These are phyloP conservation scores for Adelges cooleyi DNA, from an alignment of 1,140 invertebrate species.

Conservation along the genomic window DNA sequence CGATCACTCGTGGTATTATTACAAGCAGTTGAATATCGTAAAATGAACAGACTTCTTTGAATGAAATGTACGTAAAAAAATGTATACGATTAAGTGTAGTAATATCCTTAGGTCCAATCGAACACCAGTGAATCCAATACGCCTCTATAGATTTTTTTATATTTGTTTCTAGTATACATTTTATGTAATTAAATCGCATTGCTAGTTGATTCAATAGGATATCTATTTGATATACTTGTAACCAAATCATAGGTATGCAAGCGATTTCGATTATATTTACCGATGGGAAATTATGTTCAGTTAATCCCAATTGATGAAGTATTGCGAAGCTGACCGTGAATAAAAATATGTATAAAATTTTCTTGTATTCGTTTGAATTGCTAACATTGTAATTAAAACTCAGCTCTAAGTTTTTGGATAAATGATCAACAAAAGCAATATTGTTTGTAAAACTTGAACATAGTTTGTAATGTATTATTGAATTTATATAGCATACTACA, in stretches of 20 bases:
- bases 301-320: conserved; percentile 7
- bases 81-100: conserved; percentile 12
- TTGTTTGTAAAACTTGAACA: conserved; percentile 12
- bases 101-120: conserved; percentile 9
- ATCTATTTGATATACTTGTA: conserved; percentile 26
- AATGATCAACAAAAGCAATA: neutral
- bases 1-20: conserved; percentile 16
- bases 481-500: conserved; percentile 8
- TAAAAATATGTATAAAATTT: neutral
- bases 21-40: conserved; percentile 25
- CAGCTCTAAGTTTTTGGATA: neutral
- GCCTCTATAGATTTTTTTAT: neutral
- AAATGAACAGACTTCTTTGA: conserved; percentile 3
- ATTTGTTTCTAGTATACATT: conserved; percentile 3
- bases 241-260: conserved; percentile 26
- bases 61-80: conserved; percentile 23
- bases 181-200: conserved; percentile 17
- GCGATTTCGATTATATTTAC: conserved; percentile 4
- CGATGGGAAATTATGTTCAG: conserved; percentile 10
- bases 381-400: conserved; percentile 11
- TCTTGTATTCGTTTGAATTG: neutral
- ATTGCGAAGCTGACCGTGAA: neutral
- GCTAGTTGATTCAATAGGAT: conserved; percentile 17
- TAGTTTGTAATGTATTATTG: neutral
- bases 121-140: conserved; percentile 12